These are phyloP conservation scores for Palloptera scutellata DNA, from an alignment of 2,888 invertebrate species.

Conservation along the genomic window DNA sequence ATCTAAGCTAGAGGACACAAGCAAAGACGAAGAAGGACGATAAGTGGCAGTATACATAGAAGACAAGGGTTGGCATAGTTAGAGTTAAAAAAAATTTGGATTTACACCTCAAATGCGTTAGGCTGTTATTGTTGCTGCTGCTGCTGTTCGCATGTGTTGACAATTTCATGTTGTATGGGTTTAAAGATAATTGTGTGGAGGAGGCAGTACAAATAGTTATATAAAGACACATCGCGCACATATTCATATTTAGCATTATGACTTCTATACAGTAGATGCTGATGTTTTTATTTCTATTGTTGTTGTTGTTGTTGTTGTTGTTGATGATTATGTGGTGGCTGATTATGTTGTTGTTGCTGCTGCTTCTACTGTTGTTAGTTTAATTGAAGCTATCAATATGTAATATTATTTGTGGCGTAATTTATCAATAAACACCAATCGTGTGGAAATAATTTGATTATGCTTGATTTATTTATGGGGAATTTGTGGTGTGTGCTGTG, in stretches of 20 bases:
- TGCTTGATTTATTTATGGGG: conserved; percentile 54
- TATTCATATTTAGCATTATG: neutral
- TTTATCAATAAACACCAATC: conserved; percentile 61
- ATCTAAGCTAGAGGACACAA: too few relatives aligned
- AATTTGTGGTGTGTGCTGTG: conserved; percentile 13
- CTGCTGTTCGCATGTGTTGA: neutral
- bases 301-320: neutral
- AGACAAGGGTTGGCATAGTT: neutral
- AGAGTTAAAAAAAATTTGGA: neutral
- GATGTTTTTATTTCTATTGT: conserved; percentile 2
- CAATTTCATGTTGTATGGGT: neutral
- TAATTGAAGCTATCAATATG: conserved; percentile 62
- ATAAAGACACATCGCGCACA: neutral
- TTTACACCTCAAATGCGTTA: neutral
- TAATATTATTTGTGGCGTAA: conserved; percentile 60
- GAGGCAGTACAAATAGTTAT: neutral
- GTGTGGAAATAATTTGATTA: conserved; percentile 61
- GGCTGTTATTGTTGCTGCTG: neutral
- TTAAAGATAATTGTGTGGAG: neutral
- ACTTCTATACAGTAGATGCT: neutral
- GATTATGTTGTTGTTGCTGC: neutral
- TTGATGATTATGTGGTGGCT: neutral
- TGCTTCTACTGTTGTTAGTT: neutral
- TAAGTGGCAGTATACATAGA: too few relatives aligned
- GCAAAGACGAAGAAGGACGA: too few relatives aligned